These are phyloP conservation scores for Condylura cristata DNA, from an alignment of 2,113 vertebrate species.

Conservation along the genomic window DNA sequence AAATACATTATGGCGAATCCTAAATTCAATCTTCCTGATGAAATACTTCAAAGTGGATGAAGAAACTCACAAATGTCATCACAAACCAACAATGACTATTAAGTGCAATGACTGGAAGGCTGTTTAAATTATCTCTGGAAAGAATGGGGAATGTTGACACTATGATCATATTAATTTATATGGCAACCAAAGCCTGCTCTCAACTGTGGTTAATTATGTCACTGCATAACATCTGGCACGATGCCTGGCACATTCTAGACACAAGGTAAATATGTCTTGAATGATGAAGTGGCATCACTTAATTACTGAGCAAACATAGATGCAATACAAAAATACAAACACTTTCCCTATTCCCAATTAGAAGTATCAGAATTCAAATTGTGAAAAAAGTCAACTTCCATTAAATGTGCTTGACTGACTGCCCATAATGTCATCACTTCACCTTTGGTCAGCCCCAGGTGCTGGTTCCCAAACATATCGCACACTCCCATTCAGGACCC, in stretches of 20 bases:
- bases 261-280: background rate
- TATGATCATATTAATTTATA: background rate
- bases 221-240: background rate
- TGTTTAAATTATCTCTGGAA: background rate
- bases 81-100: background rate
- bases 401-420: background rate
- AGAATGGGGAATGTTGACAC: background rate
- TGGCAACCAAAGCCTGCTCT: background rate
- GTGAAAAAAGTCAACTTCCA: background rate
- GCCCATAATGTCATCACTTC: background rate
- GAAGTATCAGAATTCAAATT: slow-evolving; percentile 31
- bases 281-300: background rate
- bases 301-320: background rate
- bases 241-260: background rate
- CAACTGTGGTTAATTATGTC: slow-evolving; percentile 5
- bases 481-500: background rate
- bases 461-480: background rate
- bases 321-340: background rate
- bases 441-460: background rate
- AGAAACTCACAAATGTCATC: background rate
- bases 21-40: background rate
- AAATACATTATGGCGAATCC: background rate
- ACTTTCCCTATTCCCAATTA: background rate
- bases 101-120: background rate
- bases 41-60: slow-evolving; percentile 1